Evolutionary conservation across 2,888 invertebrate species (phyloP).

Genomic region (Gasteruption jaculator): DNA sequence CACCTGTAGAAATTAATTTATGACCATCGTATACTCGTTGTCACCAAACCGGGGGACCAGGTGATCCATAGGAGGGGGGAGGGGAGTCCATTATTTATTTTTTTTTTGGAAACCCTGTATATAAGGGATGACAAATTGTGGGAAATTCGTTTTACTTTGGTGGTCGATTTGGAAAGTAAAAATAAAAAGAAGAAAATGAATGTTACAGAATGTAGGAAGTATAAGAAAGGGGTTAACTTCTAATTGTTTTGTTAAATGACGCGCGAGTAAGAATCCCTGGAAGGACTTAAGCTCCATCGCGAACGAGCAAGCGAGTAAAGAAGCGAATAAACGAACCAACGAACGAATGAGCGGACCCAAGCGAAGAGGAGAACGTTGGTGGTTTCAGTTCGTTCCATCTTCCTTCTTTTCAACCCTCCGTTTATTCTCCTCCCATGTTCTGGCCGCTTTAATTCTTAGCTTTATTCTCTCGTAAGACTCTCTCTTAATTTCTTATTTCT

Average conservation of each 20-base stretch:
- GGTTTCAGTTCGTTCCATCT: conserved; percentile 40
- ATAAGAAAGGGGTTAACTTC: conserved; percentile 52
- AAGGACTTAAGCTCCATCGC: conserved; percentile 48
- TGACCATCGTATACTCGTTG: too few relatives aligned
- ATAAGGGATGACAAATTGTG: conserved; percentile 17
- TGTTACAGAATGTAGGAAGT: conserved; percentile 18
- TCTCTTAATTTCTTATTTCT: conserved; percentile 53
- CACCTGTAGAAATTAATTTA: too few relatives aligned
- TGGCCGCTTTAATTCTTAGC: conserved; percentile 51
- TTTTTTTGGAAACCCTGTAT: conserved; percentile 15
- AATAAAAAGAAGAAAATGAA: conserved; percentile 26
- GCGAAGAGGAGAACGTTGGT: too few relatives aligned
- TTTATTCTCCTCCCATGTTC: conserved; percentile 20
- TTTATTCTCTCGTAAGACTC: conserved; percentile 52
- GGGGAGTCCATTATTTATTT: conserved; percentile 6
- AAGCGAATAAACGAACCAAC: too few relatives aligned
- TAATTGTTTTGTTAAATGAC: conserved; percentile 54
- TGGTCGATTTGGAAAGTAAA: conserved; percentile 40
- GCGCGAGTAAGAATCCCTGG: conserved; percentile 51
- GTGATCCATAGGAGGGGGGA: conserved; percentile 1
- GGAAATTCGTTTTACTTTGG: conserved; percentile 31
- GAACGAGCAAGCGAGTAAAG: too few relatives aligned
- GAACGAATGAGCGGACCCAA: too few relatives aligned
- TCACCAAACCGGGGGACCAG: conserved; percentile 8
- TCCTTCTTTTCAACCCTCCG: conserved; percentile 19